Evolutionary conservation across 2,113 vertebrate species (phyloP), one percentile per base, ranked within the genome.

Genomic region (Campylomormyrus numenius): DNA sequence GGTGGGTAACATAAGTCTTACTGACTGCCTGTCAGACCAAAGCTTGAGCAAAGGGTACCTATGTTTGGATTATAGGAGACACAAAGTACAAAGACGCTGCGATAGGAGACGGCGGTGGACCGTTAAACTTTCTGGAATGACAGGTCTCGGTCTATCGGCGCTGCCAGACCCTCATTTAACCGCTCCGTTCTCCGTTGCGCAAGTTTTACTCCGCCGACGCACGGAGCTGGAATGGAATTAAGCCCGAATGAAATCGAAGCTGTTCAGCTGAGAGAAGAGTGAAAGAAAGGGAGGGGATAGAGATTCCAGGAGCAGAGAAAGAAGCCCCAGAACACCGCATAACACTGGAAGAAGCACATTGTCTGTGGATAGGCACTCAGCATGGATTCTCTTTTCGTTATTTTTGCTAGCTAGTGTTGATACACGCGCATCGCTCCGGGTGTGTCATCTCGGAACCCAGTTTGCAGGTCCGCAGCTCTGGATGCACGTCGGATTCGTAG

Each of bases 1-100:
- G 89, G 92, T 89, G 91, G 93, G 91, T 92, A 88, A 94, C 92
- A 93, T 92, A 62, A 17, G 53, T 89, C 89, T 91, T 87, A 89
- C 53, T 46, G 13, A 91, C 92, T 80, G 92, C 45, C 45, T 56
- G 89, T 56, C 74, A 93, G 91, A 93, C 91, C 92, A 89, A 91
- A 93, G 91, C 74, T 89, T 93, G 90, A 92, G 90, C 10, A 52
- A 17, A 53, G 50, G 19, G 85, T 50, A 87, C 85, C 70, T 48
- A 87, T 19, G n/a, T 58, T 49, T 77, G 66, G 49, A 35, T 77
- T 52, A 50, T 7, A 89, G 58, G 80, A 91, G 52, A 86, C 31
- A 52, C 15, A 70, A 46, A 86, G 53, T 50, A 86, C 56, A 87
- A 62, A 90, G 24, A 27, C n/a, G 3, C 1, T 42, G n/a, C 19